These are phyloP conservation scores for Patella pellucida DNA, from an alignment of 2,888 invertebrate genomes.

Conservation along the genomic window DNA sequence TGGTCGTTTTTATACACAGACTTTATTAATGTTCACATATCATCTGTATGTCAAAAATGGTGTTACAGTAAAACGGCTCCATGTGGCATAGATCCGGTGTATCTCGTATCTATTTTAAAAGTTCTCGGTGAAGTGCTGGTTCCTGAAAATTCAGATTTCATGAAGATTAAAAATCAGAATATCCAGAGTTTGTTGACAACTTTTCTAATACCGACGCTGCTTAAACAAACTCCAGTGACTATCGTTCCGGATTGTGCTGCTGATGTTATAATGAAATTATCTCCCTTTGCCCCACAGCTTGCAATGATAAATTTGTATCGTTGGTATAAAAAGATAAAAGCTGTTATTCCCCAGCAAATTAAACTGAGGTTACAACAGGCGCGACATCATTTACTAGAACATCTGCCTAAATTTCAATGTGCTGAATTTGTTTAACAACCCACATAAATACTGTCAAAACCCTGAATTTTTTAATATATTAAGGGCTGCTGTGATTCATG, in stretches of 20 bases:
- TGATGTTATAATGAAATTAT: background rate
- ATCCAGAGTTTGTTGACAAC: background rate
- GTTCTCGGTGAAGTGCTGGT: background rate
- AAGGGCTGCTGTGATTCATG: no score
- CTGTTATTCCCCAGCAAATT: background rate
- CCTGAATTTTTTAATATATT: no score
- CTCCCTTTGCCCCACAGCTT: background rate
- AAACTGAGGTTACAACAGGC: background rate
- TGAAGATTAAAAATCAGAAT: no score
- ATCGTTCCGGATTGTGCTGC: background rate
- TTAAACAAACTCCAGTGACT: background rate
- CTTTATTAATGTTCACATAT: background rate
- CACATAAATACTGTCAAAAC: no score
- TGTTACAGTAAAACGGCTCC: background rate
- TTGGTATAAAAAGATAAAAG: background rate
- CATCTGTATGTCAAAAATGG: background rate
- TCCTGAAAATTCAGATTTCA: background rate
- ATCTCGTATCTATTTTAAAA: background rate
- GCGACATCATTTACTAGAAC: background rate
- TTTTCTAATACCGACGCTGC: background rate
- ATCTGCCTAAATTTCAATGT: background rate
- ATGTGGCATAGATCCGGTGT: background rate
- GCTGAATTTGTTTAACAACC: background rate
- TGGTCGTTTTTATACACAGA: background rate
- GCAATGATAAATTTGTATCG: background rate